These are phyloP conservation scores for Limnephilus lunatus DNA, from an alignment of 2,888 invertebrate genomes.

Conservation along the genomic window DNA sequence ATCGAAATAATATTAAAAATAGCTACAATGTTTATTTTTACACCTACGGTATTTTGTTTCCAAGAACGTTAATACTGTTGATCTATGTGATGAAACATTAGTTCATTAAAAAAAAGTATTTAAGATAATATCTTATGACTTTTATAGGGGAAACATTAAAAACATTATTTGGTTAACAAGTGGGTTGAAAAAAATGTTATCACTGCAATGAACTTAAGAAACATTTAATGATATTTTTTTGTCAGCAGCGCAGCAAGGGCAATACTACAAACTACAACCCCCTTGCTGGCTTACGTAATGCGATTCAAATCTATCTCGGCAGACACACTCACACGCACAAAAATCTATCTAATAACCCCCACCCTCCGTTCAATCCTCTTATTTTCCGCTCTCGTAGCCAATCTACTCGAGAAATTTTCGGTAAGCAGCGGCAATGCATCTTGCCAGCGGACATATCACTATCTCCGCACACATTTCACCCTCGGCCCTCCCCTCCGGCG, in stretches of 20 bases:
- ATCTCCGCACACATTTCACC: constrained; percentile 76
- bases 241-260: background rate
- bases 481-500: constrained; percentile 67
- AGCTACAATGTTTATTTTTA: too few relatives aligned
- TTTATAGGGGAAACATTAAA: background rate
- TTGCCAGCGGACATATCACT: constrained; percentile 75
- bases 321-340: constrained; percentile 25
- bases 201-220: background rate
- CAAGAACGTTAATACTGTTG: too few relatives aligned
- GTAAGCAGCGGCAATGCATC: constrained; percentile 76
- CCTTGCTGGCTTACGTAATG: constrained; percentile 10
- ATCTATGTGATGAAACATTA: background rate
- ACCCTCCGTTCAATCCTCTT: constrained; percentile 71
- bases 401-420: constrained; percentile 73
- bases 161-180: background rate
- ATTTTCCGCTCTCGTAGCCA: constrained; percentile 77
- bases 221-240: background rate
- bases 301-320: constrained; percentile 31
- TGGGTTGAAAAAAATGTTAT: background rate
- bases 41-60: too few relatives aligned
- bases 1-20: too few relatives aligned
- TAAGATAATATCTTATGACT: background rate
- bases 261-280: background rate
- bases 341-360: constrained; percentile 40
- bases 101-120: background rate